Evolutionary conservation across 2,888 invertebrate species (phyloP), one percentile per base, ranked within the genome.

Genomic region (Stenodema calcarata): DNA sequence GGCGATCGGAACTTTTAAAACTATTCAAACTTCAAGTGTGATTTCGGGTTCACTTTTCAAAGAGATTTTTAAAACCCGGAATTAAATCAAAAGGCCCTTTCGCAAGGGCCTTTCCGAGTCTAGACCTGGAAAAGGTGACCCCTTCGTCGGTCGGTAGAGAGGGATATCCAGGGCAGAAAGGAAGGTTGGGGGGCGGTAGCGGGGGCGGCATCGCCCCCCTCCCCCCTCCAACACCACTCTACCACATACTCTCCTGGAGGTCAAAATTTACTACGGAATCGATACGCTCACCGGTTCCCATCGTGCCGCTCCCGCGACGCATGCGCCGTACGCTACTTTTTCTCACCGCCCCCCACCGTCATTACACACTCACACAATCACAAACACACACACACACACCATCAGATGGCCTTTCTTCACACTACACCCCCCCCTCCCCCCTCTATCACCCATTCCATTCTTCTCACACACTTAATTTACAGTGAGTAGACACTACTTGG

Each of bases 241-340:
- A 6, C 12, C 54, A 41, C 62, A 16, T 16, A 44, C 62, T 30
- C 28, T 27, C 82, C 30, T 18, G 27, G 73, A 84, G 84, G 84
- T 84, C 84, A 75, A 73, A 84, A 84, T 84, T 84, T 84, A 84
- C 84, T 84, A 84, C 84, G 84, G 73, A 84, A 84, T 84, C 84
- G 84, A 84, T 84, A 82, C 82, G 70, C 84, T 84, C 84, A 41
- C 70, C 73, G 41, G 62, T 44, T 28, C 27, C 84, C 62, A 7
- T 62, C 23, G 28, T 30, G 16, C 35, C 42, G 18, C 70, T 7
- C 14, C 7, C 0, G 1, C 41, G 42, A 35, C 70, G 84, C 82
- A 23, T 18, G 82, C 75, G 84, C 73, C 12, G 14, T 30, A n/a
- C 9, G 54, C 30, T 35, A 28, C 79, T 79, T 50, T 62, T 62